phyloP scores from a whole-genome alignment of 2,888 invertebrate species.

The Dioctria linearis region DNA sequence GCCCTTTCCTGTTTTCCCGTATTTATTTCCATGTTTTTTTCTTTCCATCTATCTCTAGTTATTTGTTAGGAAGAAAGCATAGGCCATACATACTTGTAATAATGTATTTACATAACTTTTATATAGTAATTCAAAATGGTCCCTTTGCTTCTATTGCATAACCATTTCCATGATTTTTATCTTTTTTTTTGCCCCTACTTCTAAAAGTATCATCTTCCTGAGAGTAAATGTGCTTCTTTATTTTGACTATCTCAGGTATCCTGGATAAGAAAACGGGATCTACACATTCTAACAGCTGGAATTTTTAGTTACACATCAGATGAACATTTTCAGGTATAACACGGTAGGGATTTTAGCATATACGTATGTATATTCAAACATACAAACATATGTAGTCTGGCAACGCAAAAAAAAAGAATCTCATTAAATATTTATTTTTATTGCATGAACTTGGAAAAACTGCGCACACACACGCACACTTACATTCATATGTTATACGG shows the following conservation, averaged over 20 bases:
- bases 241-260: slow-evolving; percentile 75
- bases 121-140: no score
- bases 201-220: no score
- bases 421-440: slow-evolving; percentile 4
- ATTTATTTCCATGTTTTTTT: no score
- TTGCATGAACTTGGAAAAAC: neutral
- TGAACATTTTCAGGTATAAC: slow-evolving; percentile 83
- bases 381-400: no score
- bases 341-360: neutral
- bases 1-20: no score
- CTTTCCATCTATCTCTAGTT: no score
- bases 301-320: slow-evolving; percentile 90
- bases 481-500: no score
- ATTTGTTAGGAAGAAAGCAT: no score
- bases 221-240: neutral
- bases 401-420: no score
- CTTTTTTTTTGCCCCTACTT: neutral
- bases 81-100: no score
- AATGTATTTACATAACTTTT: no score
- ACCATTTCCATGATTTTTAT: neutral
- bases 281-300: slow-evolving; percentile 89
- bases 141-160: neutral
- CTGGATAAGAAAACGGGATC: slow-evolving; percentile 90
- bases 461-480: no score
- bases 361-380: neutral